Conservation (phyloP, 2,888 invertebrate species). For the Arenicola marina region DNA sequence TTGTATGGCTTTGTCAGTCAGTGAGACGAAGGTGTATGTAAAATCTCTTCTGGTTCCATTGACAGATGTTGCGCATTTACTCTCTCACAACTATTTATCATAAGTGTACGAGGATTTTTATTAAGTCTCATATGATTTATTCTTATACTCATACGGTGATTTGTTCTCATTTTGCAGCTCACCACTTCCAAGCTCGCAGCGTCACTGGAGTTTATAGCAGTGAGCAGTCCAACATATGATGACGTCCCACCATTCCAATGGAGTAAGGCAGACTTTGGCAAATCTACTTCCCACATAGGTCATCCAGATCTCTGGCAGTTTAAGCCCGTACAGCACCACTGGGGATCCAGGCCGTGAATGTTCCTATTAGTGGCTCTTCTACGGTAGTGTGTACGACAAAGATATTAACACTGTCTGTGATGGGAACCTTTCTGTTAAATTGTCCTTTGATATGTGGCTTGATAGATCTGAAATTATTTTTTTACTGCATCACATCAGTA, state of each 20-base stretch:
- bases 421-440: too few relatives aligned
- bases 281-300: conserved; percentile 69
- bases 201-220: conserved; percentile 66
- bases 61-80: too few relatives aligned
- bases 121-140: neutral
- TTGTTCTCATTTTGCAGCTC: conserved; percentile 35
- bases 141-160: neutral
- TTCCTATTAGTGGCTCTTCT: too few relatives aligned
- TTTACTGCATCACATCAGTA: too few relatives aligned
- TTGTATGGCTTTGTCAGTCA: neutral
- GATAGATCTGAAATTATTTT: too few relatives aligned
- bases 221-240: conserved; percentile 68
- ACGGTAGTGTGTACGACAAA: too few relatives aligned
- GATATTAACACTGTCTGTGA: too few relatives aligned
- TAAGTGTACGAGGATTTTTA: neutral
- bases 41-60: too few relatives aligned
- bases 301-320: conserved; percentile 79
- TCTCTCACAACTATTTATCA: too few relatives aligned
- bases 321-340: conserved; percentile 62
- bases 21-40: too few relatives aligned
- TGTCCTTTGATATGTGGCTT: too few relatives aligned
- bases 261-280: conserved; percentile 72
- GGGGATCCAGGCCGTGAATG: conserved; percentile 21
- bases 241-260: conserved; percentile 77
- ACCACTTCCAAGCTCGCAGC: conserved; percentile 41